phyloP scores from a whole-genome alignment of 2,888 invertebrate genomes.

The Conomelus anceps region DNA sequence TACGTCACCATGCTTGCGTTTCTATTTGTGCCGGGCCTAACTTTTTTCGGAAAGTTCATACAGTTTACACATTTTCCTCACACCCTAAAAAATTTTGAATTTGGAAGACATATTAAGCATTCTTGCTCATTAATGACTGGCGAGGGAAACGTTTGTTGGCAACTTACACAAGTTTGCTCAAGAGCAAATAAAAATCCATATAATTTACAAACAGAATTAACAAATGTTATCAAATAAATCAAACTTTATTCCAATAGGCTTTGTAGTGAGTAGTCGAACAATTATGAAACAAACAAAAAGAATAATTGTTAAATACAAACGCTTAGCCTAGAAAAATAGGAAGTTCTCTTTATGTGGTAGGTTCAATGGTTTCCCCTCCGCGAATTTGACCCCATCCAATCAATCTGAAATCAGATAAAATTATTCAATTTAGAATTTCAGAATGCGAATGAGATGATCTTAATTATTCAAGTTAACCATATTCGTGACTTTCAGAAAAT shows the following conservation, averaged over 20 bases:
- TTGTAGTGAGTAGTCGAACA: neutral
- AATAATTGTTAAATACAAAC: neutral
- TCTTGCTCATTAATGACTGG: too few species aligned
- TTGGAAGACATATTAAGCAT: too few species aligned
- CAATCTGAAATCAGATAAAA: constrained; percentile 48
- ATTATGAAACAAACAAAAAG: neutral
- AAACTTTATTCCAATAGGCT: neutral
- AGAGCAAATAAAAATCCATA: too few species aligned
- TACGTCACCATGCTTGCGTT: too few species aligned
- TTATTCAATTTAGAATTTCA: neutral
- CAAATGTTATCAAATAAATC: neutral
- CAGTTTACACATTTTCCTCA: too few species aligned
- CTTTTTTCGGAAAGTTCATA: too few species aligned
- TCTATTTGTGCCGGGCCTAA: too few species aligned
- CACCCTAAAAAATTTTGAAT: too few species aligned
- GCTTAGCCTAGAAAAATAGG: neutral
- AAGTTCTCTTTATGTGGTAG: constrained; percentile 43
- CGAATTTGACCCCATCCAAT: constrained; percentile 99
- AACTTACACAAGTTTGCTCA: too few species aligned
- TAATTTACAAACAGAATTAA: too few species aligned
- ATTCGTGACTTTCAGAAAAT: neutral
- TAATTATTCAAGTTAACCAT: neutral
- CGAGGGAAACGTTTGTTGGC: too few species aligned
- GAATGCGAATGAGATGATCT: neutral
- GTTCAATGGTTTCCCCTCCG: constrained; percentile 92